Base-by-base conservation (phyloP, 2,888 invertebrate genomes). In the Melanostoma mellinum region DNA sequence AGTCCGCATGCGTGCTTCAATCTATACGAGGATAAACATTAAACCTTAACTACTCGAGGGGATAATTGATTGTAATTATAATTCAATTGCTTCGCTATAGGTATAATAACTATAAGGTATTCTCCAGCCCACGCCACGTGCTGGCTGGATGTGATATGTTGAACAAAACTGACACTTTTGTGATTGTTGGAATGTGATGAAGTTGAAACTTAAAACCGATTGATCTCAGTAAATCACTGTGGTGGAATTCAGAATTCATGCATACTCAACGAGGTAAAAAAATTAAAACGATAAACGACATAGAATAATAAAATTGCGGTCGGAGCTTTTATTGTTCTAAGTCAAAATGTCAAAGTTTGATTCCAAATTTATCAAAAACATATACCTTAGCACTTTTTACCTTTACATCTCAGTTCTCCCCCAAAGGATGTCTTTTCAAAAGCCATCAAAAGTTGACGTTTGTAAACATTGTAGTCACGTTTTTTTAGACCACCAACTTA, bases 1-100 rank as follows among this genome's bases (percentile, higher is more conserved):
- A 69, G 69, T 73, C 60, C 71, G 76, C 72, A 61, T 50, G 38
- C 67, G 72, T 80, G 58, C 35, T 65, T 60, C 46, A 50, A 6
- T 6, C n/a, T 48, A 8, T 56, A 40, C 38, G 44, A 36, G 44
- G 58, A 65, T 8, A 33, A 63, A 55, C 61, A 74, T 68, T 36
- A 75, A 75, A 69, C 50, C 67, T 33, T 30, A 68, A 65, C 50
- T 48, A 48, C 40, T 60, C 56, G 48, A 44, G 50, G 3, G 55
- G 71, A 55, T 84, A 84, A 84, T 79, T 84, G 84, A 84, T 75
- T 79, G 84, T 84, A 79, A 84, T 79, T 84, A 84, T 84, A 74
- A 84, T 84, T 79, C 84, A 79, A 84, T 81, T 81, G 76, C 75
- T 71, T 58, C 42, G 55, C 55, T 50, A 72, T 52, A 52, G 40